phyloP scores from a whole-genome alignment of 2,797 vertebrate species.

The Lithobates pipiens region DNA sequence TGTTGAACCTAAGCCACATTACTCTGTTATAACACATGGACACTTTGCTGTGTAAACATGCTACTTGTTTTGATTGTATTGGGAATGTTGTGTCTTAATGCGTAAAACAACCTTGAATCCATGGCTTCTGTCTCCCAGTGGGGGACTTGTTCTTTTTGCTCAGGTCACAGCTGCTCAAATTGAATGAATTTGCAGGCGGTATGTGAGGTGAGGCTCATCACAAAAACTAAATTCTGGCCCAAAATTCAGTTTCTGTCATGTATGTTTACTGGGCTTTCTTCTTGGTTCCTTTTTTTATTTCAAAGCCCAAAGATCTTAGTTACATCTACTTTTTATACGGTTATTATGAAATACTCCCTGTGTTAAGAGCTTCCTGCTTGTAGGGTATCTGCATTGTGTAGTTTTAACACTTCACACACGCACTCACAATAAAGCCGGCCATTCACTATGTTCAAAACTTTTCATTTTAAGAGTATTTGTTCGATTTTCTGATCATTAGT shows the following conservation, averaged over 20 bases:
- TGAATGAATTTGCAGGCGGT: conserved; percentile 18
- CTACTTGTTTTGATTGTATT: conserved; percentile 26
- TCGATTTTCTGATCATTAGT: no score
- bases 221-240: not conserved
- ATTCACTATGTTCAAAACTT: no score
- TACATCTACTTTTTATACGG: not conserved
- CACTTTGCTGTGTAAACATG: conserved; percentile 18
- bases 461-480: no score
- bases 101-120: conserved; percentile 37
- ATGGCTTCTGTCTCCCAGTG: conserved; percentile 13
- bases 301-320: not conserved
- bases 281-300: no score
- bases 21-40: not conserved
- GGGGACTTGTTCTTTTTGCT: conserved; percentile 7
- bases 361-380: not conserved
- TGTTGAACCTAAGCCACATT: conserved; percentile 5
- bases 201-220: conserved; percentile 15
- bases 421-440: no score
- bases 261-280: not conserved
- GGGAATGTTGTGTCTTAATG: conserved; percentile 27
- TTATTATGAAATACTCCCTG: not conserved
- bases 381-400: no score
- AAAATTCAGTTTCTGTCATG: not conserved
- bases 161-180: conserved; percentile 38
- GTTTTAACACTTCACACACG: no score